These are phyloP conservation scores for Penaeus vannamei DNA, from an alignment of 1,140 invertebrate species.

Conservation along the genomic window DNA sequence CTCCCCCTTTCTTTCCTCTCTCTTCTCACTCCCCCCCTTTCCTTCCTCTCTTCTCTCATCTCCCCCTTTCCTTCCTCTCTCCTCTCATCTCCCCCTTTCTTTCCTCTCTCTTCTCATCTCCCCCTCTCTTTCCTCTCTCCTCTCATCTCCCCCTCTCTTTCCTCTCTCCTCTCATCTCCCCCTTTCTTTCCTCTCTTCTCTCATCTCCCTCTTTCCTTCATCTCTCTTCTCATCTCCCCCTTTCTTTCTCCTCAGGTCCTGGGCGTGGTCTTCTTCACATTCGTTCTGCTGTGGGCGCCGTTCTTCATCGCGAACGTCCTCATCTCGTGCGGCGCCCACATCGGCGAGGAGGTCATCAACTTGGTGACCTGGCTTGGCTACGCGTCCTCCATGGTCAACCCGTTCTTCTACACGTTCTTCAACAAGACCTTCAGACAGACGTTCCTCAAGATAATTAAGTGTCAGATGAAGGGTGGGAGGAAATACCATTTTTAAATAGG, in stretches of 20 bases:
- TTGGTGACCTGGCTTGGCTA: conserved; percentile 93
- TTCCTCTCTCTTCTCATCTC: not conserved
- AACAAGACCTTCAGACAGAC: conserved; percentile 93
- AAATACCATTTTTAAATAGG: conserved; percentile 63
- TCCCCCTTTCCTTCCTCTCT: not conserved
- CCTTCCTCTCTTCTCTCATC: not conserved
- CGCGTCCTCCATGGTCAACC: conserved; percentile 93
- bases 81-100: too few relatives aligned
- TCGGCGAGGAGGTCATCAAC: conserved; percentile 85
- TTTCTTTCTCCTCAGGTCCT: conserved; percentile 76
- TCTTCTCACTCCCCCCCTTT: too few relatives aligned
- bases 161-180: not conserved
- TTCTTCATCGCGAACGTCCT: conserved; percentile 92
- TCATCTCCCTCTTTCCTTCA: not conserved
- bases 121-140: not conserved
- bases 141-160: not conserved
- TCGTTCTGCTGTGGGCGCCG: conserved; percentile 93
- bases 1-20: not conserved
- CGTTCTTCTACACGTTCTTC: conserved; percentile 95
- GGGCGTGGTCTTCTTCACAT: conserved; percentile 93
- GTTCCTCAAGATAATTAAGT: conserved; percentile 89
- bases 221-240: not conserved
- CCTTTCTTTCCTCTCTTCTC: not conserved
- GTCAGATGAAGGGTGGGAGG: conserved; percentile 70
- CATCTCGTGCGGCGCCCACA: conserved; percentile 82